Evolutionary conservation across 2,113 vertebrate species (phyloP).

Genomic region (Sphaerodactylus townsendi): DNA sequence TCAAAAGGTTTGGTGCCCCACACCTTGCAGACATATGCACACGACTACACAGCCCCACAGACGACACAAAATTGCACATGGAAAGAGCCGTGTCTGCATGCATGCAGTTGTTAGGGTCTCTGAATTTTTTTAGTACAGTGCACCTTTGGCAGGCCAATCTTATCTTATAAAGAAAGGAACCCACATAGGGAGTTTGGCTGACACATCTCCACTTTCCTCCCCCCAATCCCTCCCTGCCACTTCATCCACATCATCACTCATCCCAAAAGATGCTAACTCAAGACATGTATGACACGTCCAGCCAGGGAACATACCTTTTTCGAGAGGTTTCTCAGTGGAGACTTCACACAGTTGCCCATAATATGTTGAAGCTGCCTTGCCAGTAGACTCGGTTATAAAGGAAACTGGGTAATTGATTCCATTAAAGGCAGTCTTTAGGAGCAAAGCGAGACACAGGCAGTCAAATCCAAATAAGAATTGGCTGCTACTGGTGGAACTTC

Average conservation of each 20-base stretch:
- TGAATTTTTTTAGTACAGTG: conserved; percentile 19
- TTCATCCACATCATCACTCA: background rate
- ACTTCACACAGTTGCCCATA: conserved; percentile 99
- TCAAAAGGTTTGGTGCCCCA: background rate
- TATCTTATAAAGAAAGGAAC: conserved; percentile 28
- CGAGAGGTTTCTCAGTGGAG: conserved; percentile 91
- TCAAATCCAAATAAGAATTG: conserved; percentile 65
- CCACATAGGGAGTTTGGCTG: background rate
- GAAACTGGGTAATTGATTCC: conserved; percentile 69
- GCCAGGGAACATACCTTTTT: conserved; percentile 90
- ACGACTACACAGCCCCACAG: background rate
- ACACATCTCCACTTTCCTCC: conserved; percentile 26
- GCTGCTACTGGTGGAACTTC: conserved; percentile 51
- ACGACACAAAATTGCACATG: background rate
- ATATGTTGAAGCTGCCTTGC: conserved; percentile 72
- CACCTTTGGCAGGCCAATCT: conserved; percentile 26
- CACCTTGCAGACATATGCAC: background rate
- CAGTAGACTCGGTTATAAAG: conserved; percentile 63
- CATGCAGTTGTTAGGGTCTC: background rate
- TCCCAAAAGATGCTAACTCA: conserved; percentile 42
- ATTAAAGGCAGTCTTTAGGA: conserved; percentile 75
- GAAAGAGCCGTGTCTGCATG: background rate
- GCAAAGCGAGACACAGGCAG: conserved; percentile 69
- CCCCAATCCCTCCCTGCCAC: conserved; percentile 39
- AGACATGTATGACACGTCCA: background rate